phyloP scores from a whole-genome alignment of 2,888 invertebrate genomes.

The Drosophila algonquin region DNA sequence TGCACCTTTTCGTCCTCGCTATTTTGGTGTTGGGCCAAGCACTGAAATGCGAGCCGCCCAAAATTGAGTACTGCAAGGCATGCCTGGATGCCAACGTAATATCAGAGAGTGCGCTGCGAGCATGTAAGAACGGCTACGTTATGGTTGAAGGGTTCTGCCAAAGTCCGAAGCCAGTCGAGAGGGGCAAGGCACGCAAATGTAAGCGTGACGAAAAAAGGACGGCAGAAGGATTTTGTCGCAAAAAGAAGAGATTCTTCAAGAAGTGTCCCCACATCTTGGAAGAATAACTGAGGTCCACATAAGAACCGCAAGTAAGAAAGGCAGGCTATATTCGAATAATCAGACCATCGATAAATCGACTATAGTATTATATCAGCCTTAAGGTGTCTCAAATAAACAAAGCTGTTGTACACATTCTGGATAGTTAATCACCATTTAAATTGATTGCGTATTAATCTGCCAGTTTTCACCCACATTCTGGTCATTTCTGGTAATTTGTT shows the following conservation, averaged over 20 bases:
- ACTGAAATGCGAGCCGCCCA: background rate
- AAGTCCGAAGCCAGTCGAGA: background rate
- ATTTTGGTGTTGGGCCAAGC: background rate
- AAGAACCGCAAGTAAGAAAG: no score
- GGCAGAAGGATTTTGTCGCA: background rate
- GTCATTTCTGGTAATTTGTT: conserved; percentile 6
- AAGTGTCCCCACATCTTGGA: background rate
- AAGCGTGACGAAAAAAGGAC: background rate
- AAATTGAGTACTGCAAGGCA: background rate
- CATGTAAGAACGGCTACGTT: background rate
- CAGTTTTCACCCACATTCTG: background rate
- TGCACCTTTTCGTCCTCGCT: background rate
- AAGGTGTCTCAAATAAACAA: background rate
- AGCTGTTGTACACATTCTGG: background rate
- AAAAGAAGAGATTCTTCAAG: background rate
- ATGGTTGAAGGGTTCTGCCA: background rate
- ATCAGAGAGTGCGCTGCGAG: background rate
- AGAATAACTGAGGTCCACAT: no score
- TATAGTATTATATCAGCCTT: background rate
- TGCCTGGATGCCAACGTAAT: background rate
- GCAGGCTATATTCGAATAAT: no score
- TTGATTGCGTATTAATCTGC: background rate
- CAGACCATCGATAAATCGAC: no score
- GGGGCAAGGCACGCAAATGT: background rate
- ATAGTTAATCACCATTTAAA: background rate